Evolutionary conservation across 2,888 invertebrate genomes (phyloP).

Genomic region (Bugulina stolonifera): DNA sequence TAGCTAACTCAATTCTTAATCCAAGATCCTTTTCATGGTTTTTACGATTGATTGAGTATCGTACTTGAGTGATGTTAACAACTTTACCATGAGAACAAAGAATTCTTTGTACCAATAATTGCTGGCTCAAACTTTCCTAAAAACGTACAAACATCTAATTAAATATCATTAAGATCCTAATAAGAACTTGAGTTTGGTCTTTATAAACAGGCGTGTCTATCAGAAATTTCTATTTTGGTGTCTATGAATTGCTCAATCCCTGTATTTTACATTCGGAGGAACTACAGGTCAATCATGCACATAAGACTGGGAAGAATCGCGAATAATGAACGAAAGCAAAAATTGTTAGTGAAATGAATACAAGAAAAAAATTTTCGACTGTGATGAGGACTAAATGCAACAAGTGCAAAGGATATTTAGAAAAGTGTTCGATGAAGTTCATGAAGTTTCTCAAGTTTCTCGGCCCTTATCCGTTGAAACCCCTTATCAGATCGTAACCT

Average conservation of each 20-base stretch:
- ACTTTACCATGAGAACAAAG: slow-evolving; percentile 19
- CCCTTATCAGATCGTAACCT: background rate
- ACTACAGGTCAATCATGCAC: too few relatives aligned
- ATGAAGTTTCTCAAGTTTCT: background rate
- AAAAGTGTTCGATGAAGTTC: background rate
- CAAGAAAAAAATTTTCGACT: background rate
- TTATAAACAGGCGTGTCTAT: slow-evolving; percentile 20
- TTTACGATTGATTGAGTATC: slow-evolving; percentile 21
- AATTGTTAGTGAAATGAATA: too few relatives aligned
- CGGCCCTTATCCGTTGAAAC: background rate
- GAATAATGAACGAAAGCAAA: too few relatives aligned
- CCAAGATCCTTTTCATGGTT: slow-evolving; percentile 23
- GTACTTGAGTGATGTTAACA: slow-evolving; percentile 7
- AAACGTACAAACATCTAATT: background rate
- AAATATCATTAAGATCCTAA: too few relatives aligned
- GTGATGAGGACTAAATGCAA: too few relatives aligned
- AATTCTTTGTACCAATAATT: slow-evolving; percentile 6
- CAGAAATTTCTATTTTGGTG: too few relatives aligned
- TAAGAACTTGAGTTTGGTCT: background rate
- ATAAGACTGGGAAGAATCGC: too few relatives aligned
- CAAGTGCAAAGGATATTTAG: too few relatives aligned
- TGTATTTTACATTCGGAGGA: too few relatives aligned
- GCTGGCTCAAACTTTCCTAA: slow-evolving; percentile 25
- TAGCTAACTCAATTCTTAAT: background rate
- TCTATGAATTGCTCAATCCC: too few relatives aligned